Evolutionary conservation across 2,797 vertebrate genomes (phyloP), one percentile per base, ranked within the genome.

Genomic region (Labeo calbasu): DNA sequence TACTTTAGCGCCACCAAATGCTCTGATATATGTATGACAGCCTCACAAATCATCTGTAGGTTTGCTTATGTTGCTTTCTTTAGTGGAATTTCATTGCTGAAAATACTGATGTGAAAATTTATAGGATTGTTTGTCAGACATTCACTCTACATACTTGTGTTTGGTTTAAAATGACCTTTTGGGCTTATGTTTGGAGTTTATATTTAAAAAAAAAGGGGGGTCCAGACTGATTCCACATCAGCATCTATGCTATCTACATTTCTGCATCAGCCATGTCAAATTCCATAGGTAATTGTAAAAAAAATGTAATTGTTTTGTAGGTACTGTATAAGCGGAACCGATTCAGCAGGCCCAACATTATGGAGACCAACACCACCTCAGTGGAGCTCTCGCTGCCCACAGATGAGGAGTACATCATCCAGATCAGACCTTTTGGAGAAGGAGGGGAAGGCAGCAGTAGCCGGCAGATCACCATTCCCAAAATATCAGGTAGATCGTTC

Each of bases 361-460:
- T 99, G 87, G 97, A 99, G 90, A 99, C 98, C 1, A 99, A 99
- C 57, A 96, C 94, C 71, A 99, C 98, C 23, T 99, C 97, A 0
- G 97, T 99, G 89, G 98, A 99, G 93, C 96, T 99, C 1, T 96
- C 97, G 0, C 87, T 99, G 86, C 98, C 98, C 8, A 94, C 95
- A 0, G 94, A 98, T 2, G 97, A 98, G 92, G 98, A 99, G 89
- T 99, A 98, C 79, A 96, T 99, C 88, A 94, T 99, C 69, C 96
- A 99, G 93, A 98, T 99, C 85, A 96, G 95, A 87, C 97, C 98
- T 0, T 96, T 99, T 87, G 98, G 98, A 7, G 98, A 99, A 28
- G 98, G 98, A 57, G 98, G 98, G 0, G 98, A 99, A 0, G 98
- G 98, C 87, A 97, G 95, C 94, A 97, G 97, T 89, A 99, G 97